Conservation (phyloP, 2,797 vertebrate species). For the Halcyon badia region DNA sequence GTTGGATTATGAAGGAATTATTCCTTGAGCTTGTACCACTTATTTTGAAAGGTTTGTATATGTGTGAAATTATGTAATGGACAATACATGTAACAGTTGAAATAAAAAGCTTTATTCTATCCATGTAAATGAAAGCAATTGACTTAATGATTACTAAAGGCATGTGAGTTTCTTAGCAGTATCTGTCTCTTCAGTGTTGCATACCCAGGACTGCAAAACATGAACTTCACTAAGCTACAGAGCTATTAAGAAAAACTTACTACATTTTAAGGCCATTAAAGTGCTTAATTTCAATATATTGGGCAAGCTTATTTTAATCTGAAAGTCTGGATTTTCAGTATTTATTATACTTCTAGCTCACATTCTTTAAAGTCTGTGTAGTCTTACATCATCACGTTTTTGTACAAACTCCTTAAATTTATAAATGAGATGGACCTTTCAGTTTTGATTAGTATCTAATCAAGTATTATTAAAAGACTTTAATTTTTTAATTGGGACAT, state of each 20-base stretch:
- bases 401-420: not conserved
- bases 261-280: not conserved
- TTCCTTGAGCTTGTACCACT: conserved; percentile 59
- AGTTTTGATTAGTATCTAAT: conserved; percentile 10
- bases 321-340: not conserved
- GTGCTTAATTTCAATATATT: not conserved
- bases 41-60: conserved; percentile 44
- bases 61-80: conserved; percentile 51
- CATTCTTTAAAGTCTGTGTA: not conserved
- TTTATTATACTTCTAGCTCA: not conserved
- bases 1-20: conserved; percentile 59
- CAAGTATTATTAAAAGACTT: not conserved
- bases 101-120: conserved; percentile 59
- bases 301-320: not conserved
- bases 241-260: not conserved
- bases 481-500: not conserved
- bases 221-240: not conserved
- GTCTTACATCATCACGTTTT: not conserved
- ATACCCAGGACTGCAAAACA: not conserved
- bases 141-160: not conserved
- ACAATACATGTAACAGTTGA: not conserved
- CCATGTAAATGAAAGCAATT: conserved; percentile 23
- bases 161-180: not conserved
- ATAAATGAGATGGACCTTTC: not conserved
- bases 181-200: not conserved